A percentile compares a stretch with the other conserved stretches of the same genome.
These are phyloP conservation scores for Drosophila mercatorum DNA, from an alignment of 2,888 invertebrate species.

Conservation along the genomic window DNA sequence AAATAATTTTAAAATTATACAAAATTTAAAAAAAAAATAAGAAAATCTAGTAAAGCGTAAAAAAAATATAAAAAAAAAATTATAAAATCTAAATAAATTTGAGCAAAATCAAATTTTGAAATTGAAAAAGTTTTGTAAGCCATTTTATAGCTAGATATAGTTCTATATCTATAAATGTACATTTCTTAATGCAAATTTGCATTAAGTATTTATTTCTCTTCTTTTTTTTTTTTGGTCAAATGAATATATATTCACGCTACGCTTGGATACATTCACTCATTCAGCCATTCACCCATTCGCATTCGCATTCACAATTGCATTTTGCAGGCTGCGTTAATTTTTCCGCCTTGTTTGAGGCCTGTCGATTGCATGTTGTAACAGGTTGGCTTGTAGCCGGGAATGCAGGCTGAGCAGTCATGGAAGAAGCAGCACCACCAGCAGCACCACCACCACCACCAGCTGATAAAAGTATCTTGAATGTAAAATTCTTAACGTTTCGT, in stretches of 20 bases:
- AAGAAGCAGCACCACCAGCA: slow-evolving; percentile 10
- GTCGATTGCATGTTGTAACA: slow-evolving; percentile 69
- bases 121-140: too few species aligned
- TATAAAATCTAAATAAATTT: too few species aligned
- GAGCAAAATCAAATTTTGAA: too few species aligned
- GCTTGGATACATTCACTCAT: slow-evolving; percentile 47
- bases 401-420: slow-evolving; percentile 38
- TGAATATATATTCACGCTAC: slow-evolving; percentile 40
- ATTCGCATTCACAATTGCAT: slow-evolving; percentile 11
- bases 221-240: slow-evolving; percentile 10
- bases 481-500: slow-evolving; percentile 67
- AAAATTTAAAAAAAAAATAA: too few species aligned
- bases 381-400: slow-evolving; percentile 60
- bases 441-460: slow-evolving; percentile 29
- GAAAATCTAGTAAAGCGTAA: too few species aligned
- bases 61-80: too few species aligned
- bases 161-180: not conserved
- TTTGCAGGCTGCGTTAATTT: slow-evolving; percentile 28
- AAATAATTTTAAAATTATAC: too few species aligned
- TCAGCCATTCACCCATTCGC: slow-evolving; percentile 14
- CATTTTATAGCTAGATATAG: too few species aligned
- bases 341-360: slow-evolving; percentile 61
- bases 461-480: slow-evolving; percentile 66
- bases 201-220: not conserved
- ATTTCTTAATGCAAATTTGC: not conserved